Conservation (phyloP, 1,140 invertebrate genomes). For the Patella vulgata region DNA sequence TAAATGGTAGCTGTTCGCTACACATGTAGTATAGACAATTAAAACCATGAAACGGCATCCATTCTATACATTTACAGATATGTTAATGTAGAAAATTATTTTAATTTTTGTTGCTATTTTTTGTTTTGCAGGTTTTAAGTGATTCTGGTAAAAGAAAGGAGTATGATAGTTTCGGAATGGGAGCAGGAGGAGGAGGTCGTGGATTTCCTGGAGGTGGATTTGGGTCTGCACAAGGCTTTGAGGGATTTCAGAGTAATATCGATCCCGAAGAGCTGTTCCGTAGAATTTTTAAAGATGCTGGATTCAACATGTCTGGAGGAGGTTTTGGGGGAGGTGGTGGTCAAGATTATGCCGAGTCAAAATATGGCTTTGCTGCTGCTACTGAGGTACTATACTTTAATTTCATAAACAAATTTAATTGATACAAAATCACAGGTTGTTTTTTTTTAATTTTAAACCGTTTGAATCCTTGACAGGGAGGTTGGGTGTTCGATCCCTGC, state of each 20-base stretch:
- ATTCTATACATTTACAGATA: no score
- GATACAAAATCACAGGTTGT: background rate
- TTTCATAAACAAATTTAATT: slow-evolving; percentile 1
- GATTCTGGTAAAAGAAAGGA: slow-evolving; percentile 92
- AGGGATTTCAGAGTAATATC: slow-evolving; percentile 77
- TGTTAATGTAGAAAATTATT: no score
- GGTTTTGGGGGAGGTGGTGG: slow-evolving; percentile 62
- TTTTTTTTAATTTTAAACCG: background rate
- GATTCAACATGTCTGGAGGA: slow-evolving; percentile 65
- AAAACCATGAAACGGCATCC: no score
- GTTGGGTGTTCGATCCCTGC: no score
- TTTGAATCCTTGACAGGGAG: background rate
- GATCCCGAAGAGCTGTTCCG: slow-evolving; percentile 95
- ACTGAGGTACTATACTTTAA: slow-evolving; percentile 77
- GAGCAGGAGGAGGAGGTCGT: slow-evolving; percentile 56
- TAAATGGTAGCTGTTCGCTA: no score
- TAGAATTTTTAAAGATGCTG: slow-evolving; percentile 70
- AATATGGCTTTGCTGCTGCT: slow-evolving; percentile 88
- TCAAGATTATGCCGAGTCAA: slow-evolving; percentile 86
- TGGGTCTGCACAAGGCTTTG: slow-evolving; percentile 71
- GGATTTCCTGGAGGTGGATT: slow-evolving; percentile 41
- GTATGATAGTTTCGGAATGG: slow-evolving; percentile 92
- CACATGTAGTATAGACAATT: no score
- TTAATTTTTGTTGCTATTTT: no score
- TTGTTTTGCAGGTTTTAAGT: slow-evolving; percentile 77